phyloP scores from a whole-genome alignment of 2,888 invertebrate species.

The Drosophila imparisetae region DNA sequence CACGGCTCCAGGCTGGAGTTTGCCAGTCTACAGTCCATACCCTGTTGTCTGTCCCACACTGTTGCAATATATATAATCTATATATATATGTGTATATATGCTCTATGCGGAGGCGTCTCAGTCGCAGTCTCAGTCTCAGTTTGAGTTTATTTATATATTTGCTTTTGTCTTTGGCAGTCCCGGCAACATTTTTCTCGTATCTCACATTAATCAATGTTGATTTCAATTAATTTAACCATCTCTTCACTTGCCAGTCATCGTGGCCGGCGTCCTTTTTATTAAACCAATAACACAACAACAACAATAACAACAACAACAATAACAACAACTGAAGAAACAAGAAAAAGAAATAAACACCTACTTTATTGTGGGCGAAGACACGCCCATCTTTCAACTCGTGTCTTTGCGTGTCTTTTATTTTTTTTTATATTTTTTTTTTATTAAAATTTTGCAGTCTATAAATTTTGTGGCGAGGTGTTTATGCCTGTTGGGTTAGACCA shows the following conservation, averaged over 20 bases:
- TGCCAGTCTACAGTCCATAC: not conserved
- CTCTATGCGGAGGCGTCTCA: conserved; percentile 34
- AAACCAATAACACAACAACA: conserved; percentile 58
- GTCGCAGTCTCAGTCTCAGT: conserved; percentile 12
- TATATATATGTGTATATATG: conserved; percentile 29
- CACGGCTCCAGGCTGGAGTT: conserved; percentile 39
- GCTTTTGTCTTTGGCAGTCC: conserved; percentile 39
- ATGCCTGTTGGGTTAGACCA: conserved; percentile 28
- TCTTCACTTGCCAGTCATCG: conserved; percentile 75
- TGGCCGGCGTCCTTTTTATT: conserved; percentile 55
- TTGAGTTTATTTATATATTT: conserved; percentile 1
- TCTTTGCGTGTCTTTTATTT: conserved; percentile 54
- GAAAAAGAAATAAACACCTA: conserved; percentile 19
- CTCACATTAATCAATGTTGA: conserved; percentile 82
- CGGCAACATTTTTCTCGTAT: conserved; percentile 66
- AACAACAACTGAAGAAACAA: conserved; percentile 3
- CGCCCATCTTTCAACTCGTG: conserved; percentile 50
- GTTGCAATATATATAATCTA: conserved; percentile 31
- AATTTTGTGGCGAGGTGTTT: conserved; percentile 69
- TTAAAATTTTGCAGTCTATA: conserved; percentile 74
- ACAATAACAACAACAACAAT: conserved; percentile 20
- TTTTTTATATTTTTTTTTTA: conserved; percentile 6
- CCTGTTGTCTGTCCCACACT: conserved; percentile 19
- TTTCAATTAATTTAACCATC: conserved; percentile 81
- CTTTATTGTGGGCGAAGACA: conserved; percentile 55